Conservation (phyloP, 2,113 vertebrate genomes). For the Chascanopsetta lugubris region DNA sequence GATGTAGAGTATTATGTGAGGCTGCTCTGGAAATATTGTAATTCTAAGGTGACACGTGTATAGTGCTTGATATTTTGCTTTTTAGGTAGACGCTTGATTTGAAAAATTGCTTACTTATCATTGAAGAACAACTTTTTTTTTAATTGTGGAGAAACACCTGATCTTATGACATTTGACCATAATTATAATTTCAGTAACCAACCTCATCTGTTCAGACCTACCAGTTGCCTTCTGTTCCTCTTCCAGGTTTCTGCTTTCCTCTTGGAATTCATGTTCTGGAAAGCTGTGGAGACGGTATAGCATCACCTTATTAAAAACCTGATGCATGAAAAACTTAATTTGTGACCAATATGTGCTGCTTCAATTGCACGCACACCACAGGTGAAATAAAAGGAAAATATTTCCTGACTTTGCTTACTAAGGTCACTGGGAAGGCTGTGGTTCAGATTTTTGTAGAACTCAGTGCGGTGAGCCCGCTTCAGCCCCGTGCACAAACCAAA, state of each 20-base stretch:
- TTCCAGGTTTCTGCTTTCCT: constrained; percentile 99
- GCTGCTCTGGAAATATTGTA: too few relatives aligned
- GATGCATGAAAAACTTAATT: background rate
- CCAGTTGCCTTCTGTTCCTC: constrained; percentile 94
- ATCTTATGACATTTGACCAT: background rate
- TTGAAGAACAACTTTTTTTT: too few relatives aligned
- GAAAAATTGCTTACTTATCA: too few relatives aligned
- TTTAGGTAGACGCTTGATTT: too few relatives aligned
- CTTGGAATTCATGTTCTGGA: constrained; percentile 99
- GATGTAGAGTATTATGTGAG: too few relatives aligned
- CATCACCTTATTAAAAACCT: background rate
- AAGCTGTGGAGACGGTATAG: constrained; percentile 77
- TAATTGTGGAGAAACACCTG: background rate
- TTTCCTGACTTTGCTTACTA: constrained; percentile 86
- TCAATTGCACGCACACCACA: background rate
- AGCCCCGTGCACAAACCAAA: constrained; percentile 97
- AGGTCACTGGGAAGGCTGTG: constrained; percentile 97
- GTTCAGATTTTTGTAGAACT: constrained; percentile 97
- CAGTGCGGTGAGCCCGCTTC: constrained; percentile 96
- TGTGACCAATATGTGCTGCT: background rate
- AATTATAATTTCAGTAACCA: too few relatives aligned
- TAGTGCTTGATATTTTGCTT: too few relatives aligned
- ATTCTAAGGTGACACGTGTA: too few relatives aligned
- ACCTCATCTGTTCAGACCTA: constrained; percentile 68
- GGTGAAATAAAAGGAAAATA: constrained; percentile 15